phyloP scores from a whole-genome alignment of 2,888 invertebrate genomes.

The Trissolcus japonicus region DNA sequence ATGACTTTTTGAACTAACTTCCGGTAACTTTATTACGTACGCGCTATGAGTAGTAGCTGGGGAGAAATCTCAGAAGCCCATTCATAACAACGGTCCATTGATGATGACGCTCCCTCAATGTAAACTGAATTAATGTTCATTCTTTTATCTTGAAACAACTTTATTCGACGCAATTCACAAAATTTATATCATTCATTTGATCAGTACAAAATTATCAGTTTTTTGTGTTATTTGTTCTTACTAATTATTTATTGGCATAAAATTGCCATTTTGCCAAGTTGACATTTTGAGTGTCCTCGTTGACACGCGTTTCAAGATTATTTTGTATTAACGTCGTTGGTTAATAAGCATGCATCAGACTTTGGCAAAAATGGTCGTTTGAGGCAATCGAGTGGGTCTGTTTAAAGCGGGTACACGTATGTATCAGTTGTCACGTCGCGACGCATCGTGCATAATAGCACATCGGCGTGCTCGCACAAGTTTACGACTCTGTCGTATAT shows the following conservation, averaged over 20 bases:
- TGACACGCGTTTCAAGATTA: too few relatives aligned
- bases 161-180: too few relatives aligned
- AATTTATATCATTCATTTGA: too few relatives aligned
- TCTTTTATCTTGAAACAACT: background rate
- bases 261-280: too few relatives aligned
- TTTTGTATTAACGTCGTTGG: too few relatives aligned
- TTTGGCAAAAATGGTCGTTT: slow-evolving; percentile 1
- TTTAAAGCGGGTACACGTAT: slow-evolving; percentile 10
- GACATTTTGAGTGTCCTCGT: too few relatives aligned
- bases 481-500: slow-evolving; percentile 43
- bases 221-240: too few relatives aligned
- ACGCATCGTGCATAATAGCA: slow-evolving; percentile 34
- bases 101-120: slow-evolving; percentile 26
- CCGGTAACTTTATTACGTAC: slow-evolving; percentile 33
- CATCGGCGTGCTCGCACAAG: slow-evolving; percentile 28
- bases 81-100: slow-evolving; percentile 39
- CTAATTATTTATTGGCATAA: too few relatives aligned
- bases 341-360: too few relatives aligned
- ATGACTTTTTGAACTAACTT: slow-evolving; percentile 29
- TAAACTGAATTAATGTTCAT: slow-evolving; percentile 15
- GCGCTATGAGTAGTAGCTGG: slow-evolving; percentile 23
- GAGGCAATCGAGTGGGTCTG: background rate
- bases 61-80: slow-evolving; percentile 28
- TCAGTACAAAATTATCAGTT: too few relatives aligned
- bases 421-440: slow-evolving; percentile 44